Evolutionary conservation across 2,888 invertebrate genomes (phyloP).

Genomic region (Alsophila aescularia): DNA sequence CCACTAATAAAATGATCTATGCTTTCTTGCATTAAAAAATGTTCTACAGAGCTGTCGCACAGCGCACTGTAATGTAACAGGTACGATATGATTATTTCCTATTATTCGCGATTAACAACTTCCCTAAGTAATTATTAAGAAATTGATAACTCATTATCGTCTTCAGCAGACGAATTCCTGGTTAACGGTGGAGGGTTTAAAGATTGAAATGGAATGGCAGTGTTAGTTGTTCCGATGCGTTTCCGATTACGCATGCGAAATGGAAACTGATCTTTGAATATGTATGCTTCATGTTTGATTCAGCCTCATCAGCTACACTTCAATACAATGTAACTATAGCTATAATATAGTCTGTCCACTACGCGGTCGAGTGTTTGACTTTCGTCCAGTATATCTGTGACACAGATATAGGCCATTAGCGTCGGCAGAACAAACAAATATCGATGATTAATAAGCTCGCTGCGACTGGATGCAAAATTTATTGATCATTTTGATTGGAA

Average conservation of each 20-base stretch:
- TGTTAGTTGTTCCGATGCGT: slow-evolving; percentile 52
- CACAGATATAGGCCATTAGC: slow-evolving; percentile 55
- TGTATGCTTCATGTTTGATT: slow-evolving; percentile 63
- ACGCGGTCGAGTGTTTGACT: slow-evolving; percentile 45
- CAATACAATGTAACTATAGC: not conserved
- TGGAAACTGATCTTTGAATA: slow-evolving; percentile 82
- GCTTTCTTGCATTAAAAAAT: slow-evolving; percentile 61
- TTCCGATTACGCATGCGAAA: slow-evolving; percentile 80
- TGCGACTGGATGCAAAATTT: not conserved
- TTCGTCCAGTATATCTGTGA: slow-evolving; percentile 43
- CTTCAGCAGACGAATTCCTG: slow-evolving; percentile 41
- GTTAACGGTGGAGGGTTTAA: slow-evolving; percentile 46
- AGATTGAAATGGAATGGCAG: slow-evolving; percentile 57
- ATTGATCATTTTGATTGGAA: too few relatives aligned
- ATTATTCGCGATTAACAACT: slow-evolving; percentile 61
- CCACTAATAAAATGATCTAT: too few relatives aligned
- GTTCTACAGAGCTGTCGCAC: slow-evolving; percentile 64
- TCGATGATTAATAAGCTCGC: slow-evolving; percentile 43
- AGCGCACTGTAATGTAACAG: too few relatives aligned
- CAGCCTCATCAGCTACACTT: slow-evolving; percentile 39
- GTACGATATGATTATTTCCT: slow-evolving; percentile 54
- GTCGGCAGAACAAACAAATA: slow-evolving; percentile 45
- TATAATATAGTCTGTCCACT: slow-evolving; percentile 29
- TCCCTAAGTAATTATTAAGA: slow-evolving; percentile 74
- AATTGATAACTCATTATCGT: slow-evolving; percentile 66